Percentiles rank a stretch among this genome's conserved stretches.
Conservation (phyloP, 2,113 vertebrate genomes). For the Rhabdornis inornatus region DNA sequence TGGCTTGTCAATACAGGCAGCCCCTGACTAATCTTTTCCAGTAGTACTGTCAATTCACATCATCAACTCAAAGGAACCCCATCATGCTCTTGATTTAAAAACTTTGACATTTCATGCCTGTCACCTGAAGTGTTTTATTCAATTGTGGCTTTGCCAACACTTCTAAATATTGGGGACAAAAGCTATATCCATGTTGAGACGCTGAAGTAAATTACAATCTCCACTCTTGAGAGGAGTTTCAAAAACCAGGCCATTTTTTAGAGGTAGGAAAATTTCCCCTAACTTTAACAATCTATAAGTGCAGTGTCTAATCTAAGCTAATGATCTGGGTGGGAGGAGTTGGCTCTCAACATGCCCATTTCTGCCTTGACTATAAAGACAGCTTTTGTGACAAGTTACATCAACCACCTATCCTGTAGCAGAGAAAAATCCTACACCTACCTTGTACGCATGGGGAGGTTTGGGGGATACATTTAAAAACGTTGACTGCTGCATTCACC, state of each 20-base stretch:
- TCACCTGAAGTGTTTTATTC: not conserved
- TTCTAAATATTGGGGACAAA: not conserved
- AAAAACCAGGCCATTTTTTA: not conserved
- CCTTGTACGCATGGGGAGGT: not conserved
- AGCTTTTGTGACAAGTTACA: not conserved
- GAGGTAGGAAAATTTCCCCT: not conserved
- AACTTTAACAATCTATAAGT: not conserved
- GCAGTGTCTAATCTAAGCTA: not conserved
- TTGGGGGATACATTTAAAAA: not conserved
- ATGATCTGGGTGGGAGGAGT: not conserved
- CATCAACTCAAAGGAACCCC: fast-evolving
- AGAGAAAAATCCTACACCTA: not conserved
- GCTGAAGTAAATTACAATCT: not conserved
- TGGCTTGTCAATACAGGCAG: not conserved
- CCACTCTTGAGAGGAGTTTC: not conserved
- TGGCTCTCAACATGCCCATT: not conserved
- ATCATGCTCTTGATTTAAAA: not conserved
- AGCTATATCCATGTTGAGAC: fast-evolving
- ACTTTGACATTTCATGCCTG: not conserved
- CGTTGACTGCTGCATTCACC: not conserved
- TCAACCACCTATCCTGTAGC: not conserved
- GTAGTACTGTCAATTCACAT: not conserved
- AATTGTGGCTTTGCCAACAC: not conserved
- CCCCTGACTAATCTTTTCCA: not conserved
- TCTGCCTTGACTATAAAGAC: not conserved